A percentile compares a stretch with the other conserved stretches of the same genome.
phyloP scores from a whole-genome alignment of 2,113 vertebrate species.

The Gavialis gangeticus region DNA sequence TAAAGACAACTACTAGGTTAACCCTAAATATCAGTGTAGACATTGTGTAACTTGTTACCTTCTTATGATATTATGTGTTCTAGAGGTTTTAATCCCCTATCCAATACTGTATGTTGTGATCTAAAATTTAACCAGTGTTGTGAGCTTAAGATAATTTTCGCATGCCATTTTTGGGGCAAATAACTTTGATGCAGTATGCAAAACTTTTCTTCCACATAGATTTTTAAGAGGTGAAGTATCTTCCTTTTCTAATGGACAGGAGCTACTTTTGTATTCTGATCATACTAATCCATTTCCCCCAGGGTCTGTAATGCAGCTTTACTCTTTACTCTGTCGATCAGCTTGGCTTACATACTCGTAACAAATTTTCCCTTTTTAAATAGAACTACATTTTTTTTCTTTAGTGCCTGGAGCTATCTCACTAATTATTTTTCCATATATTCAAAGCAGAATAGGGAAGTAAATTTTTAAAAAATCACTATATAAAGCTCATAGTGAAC shows the following conservation, averaged over 20 bases:
- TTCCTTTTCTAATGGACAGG: constrained; percentile 38
- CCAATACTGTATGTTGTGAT: not conserved
- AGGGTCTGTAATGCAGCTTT: constrained; percentile 2
- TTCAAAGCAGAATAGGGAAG: constrained; percentile 37
- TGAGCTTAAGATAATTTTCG: not conserved
- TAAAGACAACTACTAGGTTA: too few relatives aligned
- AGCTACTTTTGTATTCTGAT: constrained; percentile 17
- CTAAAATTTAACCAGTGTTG: not conserved
- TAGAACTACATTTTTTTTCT: constrained; percentile 18
- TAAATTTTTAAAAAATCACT: constrained; percentile 29
- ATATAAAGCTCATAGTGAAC: constrained; percentile 34
- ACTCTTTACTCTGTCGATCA: constrained; percentile 15
- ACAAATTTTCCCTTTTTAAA: constrained; percentile 8
- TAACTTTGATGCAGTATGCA: constrained; percentile 39
- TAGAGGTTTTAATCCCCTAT: not conserved
- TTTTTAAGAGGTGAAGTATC: constrained; percentile 36
- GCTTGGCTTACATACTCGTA: constrained; percentile 22
- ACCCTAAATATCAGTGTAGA: too few relatives aligned
- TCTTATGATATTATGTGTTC: not conserved
- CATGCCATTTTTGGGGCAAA: not conserved
- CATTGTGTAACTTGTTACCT: not conserved
- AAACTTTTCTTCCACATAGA: constrained; percentile 26
- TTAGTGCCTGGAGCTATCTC: constrained; percentile 29
- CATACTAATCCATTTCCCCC: constrained; percentile 8
- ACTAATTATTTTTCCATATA: constrained; percentile 70